Evolutionary conservation across 2,888 invertebrate species (phyloP).

Genomic region (Hydrotaea cyrtoneurina): DNA sequence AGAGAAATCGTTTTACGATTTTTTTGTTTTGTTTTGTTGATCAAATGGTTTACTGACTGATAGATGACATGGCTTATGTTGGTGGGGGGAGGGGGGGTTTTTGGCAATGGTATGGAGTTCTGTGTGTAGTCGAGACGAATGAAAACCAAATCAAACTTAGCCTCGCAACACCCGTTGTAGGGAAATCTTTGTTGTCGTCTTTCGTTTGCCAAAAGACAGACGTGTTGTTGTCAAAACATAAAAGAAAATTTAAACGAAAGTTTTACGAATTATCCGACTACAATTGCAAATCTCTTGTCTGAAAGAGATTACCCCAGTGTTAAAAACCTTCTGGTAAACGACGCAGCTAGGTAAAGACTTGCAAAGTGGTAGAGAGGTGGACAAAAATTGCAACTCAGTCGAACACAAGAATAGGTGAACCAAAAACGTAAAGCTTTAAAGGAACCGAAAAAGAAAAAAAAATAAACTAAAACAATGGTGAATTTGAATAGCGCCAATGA

Average conservation of each 20-base stretch:
- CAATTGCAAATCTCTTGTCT: too few species aligned
- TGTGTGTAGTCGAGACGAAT: conserved; percentile 76
- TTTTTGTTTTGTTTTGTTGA: background rate
- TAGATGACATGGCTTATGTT: background rate
- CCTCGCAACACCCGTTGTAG: conserved; percentile 28
- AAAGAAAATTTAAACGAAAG: background rate
- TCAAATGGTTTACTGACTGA: conserved; percentile 17
- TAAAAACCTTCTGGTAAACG: background rate
- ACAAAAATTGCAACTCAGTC: background rate
- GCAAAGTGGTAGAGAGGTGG: background rate
- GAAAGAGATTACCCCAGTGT: too few species aligned
- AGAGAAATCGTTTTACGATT: background rate
- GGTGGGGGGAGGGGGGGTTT: too few species aligned
- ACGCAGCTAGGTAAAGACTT: background rate
- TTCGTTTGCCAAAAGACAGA: too few species aligned
- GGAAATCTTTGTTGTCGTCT: background rate
- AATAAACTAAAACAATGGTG: background rate
- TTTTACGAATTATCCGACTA: too few species aligned
- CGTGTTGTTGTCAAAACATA: too few species aligned
- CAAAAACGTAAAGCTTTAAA: background rate
- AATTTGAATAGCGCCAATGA: conserved; percentile 43
- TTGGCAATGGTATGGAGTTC: conserved; percentile 67
- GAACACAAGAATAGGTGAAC: background rate
- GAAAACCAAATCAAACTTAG: conserved; percentile 81
- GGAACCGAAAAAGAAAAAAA: background rate